Evolutionary conservation across 2,113 vertebrate species (phyloP).

Genomic region (Morone saxatilis): DNA sequence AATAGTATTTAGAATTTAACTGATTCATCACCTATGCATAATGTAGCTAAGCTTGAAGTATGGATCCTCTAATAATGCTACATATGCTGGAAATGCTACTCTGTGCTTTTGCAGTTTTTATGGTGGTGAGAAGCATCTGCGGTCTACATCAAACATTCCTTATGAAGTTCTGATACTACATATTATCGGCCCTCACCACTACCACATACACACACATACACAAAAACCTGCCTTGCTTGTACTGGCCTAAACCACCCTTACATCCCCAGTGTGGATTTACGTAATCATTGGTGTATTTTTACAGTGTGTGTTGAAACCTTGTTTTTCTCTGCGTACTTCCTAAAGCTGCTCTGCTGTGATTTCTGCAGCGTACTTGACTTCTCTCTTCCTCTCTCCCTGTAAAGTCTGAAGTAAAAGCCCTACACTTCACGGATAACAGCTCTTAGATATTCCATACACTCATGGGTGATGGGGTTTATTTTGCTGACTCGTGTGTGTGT

Average conservation of each 20-base stretch:
- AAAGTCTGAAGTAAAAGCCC: constrained; percentile 17
- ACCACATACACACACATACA: neutral
- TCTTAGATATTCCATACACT: constrained; percentile 25
- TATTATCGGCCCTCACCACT: neutral
- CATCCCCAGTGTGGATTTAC: constrained; percentile 46
- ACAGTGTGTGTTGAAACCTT: constrained; percentile 18
- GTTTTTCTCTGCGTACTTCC: constrained; percentile 7
- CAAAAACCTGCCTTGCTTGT: neutral
- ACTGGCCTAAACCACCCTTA: constrained; percentile 12
- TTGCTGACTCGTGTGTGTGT: constrained; percentile 39
- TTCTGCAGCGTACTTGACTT: constrained; percentile 22
- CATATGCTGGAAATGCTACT: neutral
- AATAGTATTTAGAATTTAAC: neutral
- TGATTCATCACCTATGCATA: neutral
- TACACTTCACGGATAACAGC: constrained; percentile 10
- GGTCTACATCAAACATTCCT: constrained; percentile 4
- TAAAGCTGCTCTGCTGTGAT: constrained; percentile 33
- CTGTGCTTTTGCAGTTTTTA: neutral
- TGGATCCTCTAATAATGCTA: neutral
- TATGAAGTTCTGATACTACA: neutral
- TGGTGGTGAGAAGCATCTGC: neutral
- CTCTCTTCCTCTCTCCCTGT: neutral
- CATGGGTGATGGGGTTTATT: constrained; percentile 26
- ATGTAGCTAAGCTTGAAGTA: neutral
- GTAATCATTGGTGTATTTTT: constrained; percentile 49